Conservation (phyloP, 1,140 invertebrate genomes). For the Apis cerana region DNA sequence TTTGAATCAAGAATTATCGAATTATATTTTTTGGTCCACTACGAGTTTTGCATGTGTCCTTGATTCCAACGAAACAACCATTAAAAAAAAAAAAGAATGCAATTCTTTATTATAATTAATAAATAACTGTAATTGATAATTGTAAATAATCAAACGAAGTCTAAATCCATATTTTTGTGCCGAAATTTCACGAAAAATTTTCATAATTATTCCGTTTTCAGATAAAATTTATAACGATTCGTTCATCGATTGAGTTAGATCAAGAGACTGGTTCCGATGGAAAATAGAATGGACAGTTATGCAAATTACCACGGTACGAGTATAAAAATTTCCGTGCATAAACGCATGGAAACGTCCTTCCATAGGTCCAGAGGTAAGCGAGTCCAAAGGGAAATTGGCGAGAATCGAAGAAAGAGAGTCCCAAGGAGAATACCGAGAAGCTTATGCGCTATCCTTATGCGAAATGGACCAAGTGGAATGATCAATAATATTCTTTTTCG, state of each 20-base stretch:
- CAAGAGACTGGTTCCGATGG: neutral
- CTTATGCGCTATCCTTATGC: constrained; percentile 43
- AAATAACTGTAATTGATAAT: neutral
- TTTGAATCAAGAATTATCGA: no score
- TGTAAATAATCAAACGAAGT: neutral
- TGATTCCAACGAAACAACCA: no score
- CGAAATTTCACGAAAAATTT: neutral
- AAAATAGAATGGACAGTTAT: constrained; percentile 42
- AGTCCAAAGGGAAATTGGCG: constrained; percentile 59
- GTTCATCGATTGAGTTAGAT: constrained; percentile 25
- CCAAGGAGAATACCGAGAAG: constrained; percentile 47
- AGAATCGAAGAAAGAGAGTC: constrained; percentile 56
- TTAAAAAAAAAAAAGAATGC: no score
- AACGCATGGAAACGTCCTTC: constrained; percentile 42
- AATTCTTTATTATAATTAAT: fast-evolving
- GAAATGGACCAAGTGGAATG: constrained; percentile 28
- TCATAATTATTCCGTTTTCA: constrained; percentile 20
- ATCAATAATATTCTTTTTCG: constrained; percentile 43
- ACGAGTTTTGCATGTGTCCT: no score
- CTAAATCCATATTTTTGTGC: neutral
- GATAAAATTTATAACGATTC: neutral
- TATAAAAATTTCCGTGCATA: constrained; percentile 60
- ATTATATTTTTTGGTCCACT: no score
- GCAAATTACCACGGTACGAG: constrained; percentile 46
- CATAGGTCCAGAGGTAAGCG: constrained; percentile 22